Base-by-base conservation (phyloP, 2,113 vertebrate genomes). In the Poecile atricapillus region DNA sequence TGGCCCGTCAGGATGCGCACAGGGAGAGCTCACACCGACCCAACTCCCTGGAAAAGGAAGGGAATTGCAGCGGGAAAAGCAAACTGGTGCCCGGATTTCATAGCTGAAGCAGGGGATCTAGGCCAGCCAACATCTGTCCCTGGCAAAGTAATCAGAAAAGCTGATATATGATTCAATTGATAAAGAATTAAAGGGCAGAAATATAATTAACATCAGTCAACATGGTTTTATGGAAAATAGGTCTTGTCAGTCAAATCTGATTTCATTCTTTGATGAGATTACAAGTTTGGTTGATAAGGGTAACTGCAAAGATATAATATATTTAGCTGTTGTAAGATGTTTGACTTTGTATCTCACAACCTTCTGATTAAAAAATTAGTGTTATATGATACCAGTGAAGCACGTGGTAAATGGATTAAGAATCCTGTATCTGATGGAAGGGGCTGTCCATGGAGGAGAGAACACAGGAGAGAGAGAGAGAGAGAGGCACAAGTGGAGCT, bases 221-320 rank as follows among this genome's bases (percentile, higher is more conserved):
- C 60, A 3, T 15, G 41, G 83, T 60, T 83, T 87, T 81, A 92
- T 96, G 88, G 93, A 96, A 96, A 94, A 94, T 76, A 64, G 83
- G 86, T 23, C 90, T 92, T 95, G 94, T 93, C 96, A 94, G 92
- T 93, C 90, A 90, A 96, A 96, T 89, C 76, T 89, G 80, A 95
- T 96, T 96, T 94, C 44, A 3, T 92, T 96, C 92, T 75, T 87
- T 93, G 93, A 96, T 96, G 88, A 93, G 86, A 97, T 95, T 96
- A 95, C 86, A 69, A 83, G 86, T 96, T 83, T 56, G 76, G 88
- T 73, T 96, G 95, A 95, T 96, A 95, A 94, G 90, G 90, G 92
- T 81, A 92, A 60, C 80, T 68, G 90, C 76, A 50, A 43, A 85
- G 81, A 85, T 58, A 19, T 91, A 92, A 95, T 89, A 76, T 62